phyloP scores from a whole-genome alignment of 2,888 invertebrate genomes.

The Gibbula magus region DNA sequence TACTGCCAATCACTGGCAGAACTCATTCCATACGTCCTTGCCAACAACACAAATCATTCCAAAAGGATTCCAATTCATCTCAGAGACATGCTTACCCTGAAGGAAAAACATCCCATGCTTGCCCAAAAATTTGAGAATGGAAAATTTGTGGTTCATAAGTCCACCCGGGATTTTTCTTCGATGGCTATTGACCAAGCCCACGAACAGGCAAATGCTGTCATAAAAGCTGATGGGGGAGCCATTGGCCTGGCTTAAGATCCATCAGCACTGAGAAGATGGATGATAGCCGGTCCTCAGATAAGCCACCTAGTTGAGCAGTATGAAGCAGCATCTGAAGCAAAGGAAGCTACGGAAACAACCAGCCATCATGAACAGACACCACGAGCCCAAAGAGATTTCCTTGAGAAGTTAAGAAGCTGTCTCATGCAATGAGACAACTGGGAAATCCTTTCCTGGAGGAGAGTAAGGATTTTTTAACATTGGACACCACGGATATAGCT shows the following conservation, averaged over 20 bases:
- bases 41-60: conserved; percentile 45
- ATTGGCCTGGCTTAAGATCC: conserved; percentile 51
- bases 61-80: conserved; percentile 53
- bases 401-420: conserved; percentile 38
- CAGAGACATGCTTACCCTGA: conserved; percentile 44
- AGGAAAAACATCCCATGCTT: conserved; percentile 42
- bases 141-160: conserved; percentile 48
- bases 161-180: conserved; percentile 39
- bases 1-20: conserved; percentile 27
- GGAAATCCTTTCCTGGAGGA: conserved; percentile 42
- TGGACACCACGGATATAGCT: conserved; percentile 42
- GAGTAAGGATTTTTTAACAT: conserved; percentile 33
- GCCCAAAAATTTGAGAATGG: conserved; percentile 45
- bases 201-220: conserved; percentile 52
- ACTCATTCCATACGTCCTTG: conserved; percentile 41
- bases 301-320: conserved; percentile 42
- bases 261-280: too few species aligned
- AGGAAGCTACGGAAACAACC: too few species aligned
- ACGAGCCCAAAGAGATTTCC: conserved; percentile 32
- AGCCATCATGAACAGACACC: conserved; percentile 29
- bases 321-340: background rate
- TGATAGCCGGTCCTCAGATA: too few species aligned
- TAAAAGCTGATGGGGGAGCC: conserved; percentile 54
- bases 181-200: conserved; percentile 55
- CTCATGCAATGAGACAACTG: conserved; percentile 31